A percentile compares a stretch with the other conserved stretches of the same genome.
Conservation (phyloP, 2,888 invertebrate genomes). For the Podabrus alpinus region DNA sequence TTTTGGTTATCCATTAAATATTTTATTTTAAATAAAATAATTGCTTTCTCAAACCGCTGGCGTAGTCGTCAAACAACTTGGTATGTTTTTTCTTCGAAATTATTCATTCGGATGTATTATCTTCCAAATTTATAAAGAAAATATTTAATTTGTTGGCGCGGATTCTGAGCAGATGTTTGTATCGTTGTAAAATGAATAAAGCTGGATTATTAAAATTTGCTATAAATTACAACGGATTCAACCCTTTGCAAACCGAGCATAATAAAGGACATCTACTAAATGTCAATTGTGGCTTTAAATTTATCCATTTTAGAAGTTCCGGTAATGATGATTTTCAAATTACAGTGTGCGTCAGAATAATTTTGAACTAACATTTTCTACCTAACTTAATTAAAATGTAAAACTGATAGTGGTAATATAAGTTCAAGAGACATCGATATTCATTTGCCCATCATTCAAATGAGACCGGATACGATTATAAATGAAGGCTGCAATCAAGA, state of each 20-base stretch:
- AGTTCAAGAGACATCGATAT: too few relatives aligned
- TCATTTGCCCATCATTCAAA: too few relatives aligned
- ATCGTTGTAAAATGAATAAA: not conserved
- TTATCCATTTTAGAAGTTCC: not conserved
- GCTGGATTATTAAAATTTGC: not conserved
- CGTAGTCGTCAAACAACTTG: not conserved
- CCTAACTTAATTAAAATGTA: too few relatives aligned
- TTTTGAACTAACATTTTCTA: not conserved
- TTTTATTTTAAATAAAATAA: not conserved
- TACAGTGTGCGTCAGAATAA: not conserved
- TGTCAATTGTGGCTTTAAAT: not conserved
- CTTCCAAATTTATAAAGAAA: not conserved
- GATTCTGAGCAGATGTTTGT: not conserved
- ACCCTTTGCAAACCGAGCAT: not conserved
- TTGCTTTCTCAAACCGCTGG: not conserved
- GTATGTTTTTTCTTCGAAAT: not conserved
- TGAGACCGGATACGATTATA: too few relatives aligned
- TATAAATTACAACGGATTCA: not conserved
- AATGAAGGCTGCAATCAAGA: too few relatives aligned
- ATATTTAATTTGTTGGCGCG: not conserved
- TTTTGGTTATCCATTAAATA: not conserved
- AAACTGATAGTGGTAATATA: too few relatives aligned
- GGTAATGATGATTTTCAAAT: not conserved
- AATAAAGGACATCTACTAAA: not conserved
- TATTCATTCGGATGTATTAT: not conserved